These are phyloP conservation scores for Norana najaformis DNA, from an alignment of 2,888 invertebrate species.

Conservation along the genomic window DNA sequence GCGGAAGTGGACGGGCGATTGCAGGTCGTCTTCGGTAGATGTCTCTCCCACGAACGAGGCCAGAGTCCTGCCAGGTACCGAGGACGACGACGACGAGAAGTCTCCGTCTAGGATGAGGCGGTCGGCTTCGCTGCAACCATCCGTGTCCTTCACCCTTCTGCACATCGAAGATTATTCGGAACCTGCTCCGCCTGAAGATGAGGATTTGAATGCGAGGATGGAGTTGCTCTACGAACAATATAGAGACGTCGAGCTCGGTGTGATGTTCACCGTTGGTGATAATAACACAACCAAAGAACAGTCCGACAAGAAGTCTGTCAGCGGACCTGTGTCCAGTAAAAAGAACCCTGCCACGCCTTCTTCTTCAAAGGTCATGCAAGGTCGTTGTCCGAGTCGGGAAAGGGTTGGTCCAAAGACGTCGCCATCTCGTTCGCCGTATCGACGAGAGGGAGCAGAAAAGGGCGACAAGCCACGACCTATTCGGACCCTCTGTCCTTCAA, in stretches of 20 bases:
- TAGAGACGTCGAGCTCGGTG: conserved; percentile 50
- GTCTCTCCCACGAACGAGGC: background rate
- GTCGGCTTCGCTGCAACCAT: conserved; percentile 9
- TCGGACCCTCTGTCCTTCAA: background rate
- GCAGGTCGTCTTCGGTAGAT: background rate
- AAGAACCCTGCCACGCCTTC: background rate
- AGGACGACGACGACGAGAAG: background rate
- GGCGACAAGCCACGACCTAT: background rate
- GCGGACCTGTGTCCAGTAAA: background rate
- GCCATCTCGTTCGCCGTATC: background rate
- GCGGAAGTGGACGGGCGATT: background rate
- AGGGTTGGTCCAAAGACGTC: background rate
- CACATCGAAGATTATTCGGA: conserved; percentile 34
- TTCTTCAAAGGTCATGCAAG: conserved; percentile 13
- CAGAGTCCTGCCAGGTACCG: background rate
- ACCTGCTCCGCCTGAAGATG: conserved; percentile 54
- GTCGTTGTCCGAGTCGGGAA: background rate
- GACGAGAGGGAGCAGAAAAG: background rate
- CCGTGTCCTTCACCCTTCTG: conserved; percentile 9
- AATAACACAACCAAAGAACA: background rate
- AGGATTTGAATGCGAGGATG: conserved; percentile 55
- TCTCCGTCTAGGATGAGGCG: background rate
- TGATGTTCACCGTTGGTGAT: background rate
- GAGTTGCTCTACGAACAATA: conserved; percentile 56
- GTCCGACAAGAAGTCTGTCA: background rate